Evolutionary conservation across 2,888 invertebrate species (phyloP), one percentile per base, ranked within the genome.

Genomic region (Biston stratarius): DNA sequence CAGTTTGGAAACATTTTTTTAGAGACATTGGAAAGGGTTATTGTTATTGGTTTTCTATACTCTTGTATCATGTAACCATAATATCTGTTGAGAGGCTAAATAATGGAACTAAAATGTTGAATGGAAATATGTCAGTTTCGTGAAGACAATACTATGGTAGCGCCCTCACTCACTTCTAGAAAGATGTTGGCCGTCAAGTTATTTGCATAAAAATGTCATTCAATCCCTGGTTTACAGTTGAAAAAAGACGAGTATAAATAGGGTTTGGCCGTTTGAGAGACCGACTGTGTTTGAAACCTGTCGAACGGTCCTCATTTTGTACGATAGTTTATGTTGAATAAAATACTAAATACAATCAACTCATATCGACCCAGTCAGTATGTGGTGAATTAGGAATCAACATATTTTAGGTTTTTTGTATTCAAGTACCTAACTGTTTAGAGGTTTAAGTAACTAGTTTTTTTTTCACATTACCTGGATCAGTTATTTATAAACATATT

Each of bases 131-230:
- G 11, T 11, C 12, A 24, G 7, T 42, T 42, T 33, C 6, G 14
- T 44, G 42, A 5, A 15, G 5, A 11, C 15, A 14, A 10, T 10
- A 6, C 14, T 14, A 53, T 6, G 24, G 24, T 55, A n/a, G 40
- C 55, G 6, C 55, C 55, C 7, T 9, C n/a, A 33, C 12, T 44
- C 9, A 44, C 7, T 12, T 44, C 33, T 42, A 7, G 5, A 24
- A 0, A 33, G 12, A 24, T 2, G 8, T 55, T 55, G 15, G 55
- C n/a, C 33, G 33, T 8, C n/a, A 2, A 24, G 73, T 78, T 71
- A 86, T 87, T 87, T 85, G 82, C 87, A 88, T 88, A 87, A 84
- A 87, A 84, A 86, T 85, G 80, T 83, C 74, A 81, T 84, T 76
- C 77, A 67, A 71, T 68, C 65, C 74, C 77, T 66, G 73, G 74